Base-by-base conservation (phyloP, 2,888 invertebrate species). In the Tetranychus piercei region DNA sequence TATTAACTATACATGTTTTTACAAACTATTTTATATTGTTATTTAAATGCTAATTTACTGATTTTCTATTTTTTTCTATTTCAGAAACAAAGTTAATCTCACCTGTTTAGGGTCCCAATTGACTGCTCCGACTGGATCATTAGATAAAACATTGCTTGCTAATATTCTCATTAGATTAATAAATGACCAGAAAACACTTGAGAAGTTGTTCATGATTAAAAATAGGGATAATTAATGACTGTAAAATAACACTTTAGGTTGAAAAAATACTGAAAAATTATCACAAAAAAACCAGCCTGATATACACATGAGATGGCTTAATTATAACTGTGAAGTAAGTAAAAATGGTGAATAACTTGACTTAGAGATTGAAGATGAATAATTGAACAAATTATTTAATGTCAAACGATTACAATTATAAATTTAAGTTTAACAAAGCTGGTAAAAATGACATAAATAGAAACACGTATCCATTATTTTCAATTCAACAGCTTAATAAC, bases 91-190 rank as follows among this genome's bases (percentile, higher is more conserved):
- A 7, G 69, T 23, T 2, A 23, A 23, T 22, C n/a, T 69, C 22
- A 69, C 69, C 69, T 69, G 22, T 69, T 23, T 69, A 4, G 20
- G 69, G 20, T 69, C 34, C 69, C 69, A 69, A 23, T 23, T 69
- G 22, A 69, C 69, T 11, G 69, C 69, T 20, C 69, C 69, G 20
- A 69, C 69, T 23, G 34, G 22, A 69, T 69, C 69, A 23, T 23
- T 23, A 20, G 69, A 23, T 22, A 69, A 18, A 20, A 22, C 20
- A 69, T 69, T 69, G 8, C 20, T 23, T 69, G 34, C 20, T 20
- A 69, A 11, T 5, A 69, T 69, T 69, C 69, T 20, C 5, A 69
- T 20, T 20, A 69, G 11, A 69, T 69, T 20, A 23, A 23, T 22
- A 20, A 69, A 22, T 20, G 69, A 69, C 69, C 69, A 69, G 69